These are phyloP conservation scores for Ophonus ardosiacus DNA, from an alignment of 2,888 invertebrate species.

Conservation along the genomic window DNA sequence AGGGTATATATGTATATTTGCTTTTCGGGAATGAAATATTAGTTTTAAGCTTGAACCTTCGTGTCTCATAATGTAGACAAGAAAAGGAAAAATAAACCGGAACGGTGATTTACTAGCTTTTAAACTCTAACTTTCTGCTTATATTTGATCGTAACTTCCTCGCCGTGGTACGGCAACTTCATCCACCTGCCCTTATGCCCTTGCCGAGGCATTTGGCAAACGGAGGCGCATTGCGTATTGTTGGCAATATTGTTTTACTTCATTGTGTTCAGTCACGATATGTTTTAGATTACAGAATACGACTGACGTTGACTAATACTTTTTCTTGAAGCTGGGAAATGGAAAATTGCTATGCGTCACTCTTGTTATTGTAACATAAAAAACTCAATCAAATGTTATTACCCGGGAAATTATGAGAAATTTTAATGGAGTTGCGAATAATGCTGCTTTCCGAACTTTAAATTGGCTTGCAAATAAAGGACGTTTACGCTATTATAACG, in stretches of 20 bases:
- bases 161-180: constrained; percentile 27
- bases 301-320: constrained; percentile 37
- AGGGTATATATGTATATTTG: constrained; percentile 32
- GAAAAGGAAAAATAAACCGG: constrained; percentile 49
- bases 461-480: constrained; percentile 25
- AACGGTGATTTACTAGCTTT: constrained; percentile 41
- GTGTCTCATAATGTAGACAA: constrained; percentile 50
- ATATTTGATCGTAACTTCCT: constrained; percentile 54
- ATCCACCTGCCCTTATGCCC: background rate
- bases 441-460: background rate
- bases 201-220: background rate
- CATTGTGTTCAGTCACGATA: constrained; percentile 37
- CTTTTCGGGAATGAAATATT: constrained; percentile 40
- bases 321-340: constrained; percentile 2
- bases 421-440: constrained; percentile 29
- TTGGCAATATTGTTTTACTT: constrained; percentile 45
- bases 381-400: constrained; percentile 30
- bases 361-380: constrained; percentile 30
- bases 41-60: constrained; percentile 44
- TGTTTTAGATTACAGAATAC: constrained; percentile 3
- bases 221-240: constrained; percentile 43
- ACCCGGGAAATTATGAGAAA: constrained; percentile 2
- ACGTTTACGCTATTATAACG: background rate
- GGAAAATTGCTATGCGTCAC: constrained; percentile 22
- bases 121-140: constrained; percentile 51